Base-by-base conservation (phyloP, 2,797 vertebrate species). In the Aplochiton taeniatus region DNA sequence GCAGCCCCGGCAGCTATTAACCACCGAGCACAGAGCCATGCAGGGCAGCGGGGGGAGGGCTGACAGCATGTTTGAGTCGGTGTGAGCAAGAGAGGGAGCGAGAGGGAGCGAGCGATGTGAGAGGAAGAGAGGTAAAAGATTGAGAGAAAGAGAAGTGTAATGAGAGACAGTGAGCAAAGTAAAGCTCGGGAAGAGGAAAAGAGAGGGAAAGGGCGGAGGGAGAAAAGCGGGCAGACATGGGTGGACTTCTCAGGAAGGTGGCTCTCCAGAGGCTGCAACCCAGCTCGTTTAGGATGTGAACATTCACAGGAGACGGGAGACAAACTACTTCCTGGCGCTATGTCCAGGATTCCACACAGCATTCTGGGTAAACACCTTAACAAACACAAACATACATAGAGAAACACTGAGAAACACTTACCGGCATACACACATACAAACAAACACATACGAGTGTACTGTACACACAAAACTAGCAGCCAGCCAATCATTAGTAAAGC, bases 1-100 rank as follows among this genome's bases (percentile, higher is more conserved):
- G 61, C 63, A 61, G 65, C 63, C 63, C 63, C 44, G 20, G 13
- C 17, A 17, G 17, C 50, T 41, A 77, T 70, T 14, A 81, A 68
- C 66, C 61, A 61, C 65, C 65, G 41, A 58, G 67, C 31, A 31
- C 31, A 72, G 48, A 56, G 62, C 0, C n/a, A 77, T 59, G 52
- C 31, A 47, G 44, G 48, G 42, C 53, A 54, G 57, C 8, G 14
- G 54, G 8, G 14, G 13, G 31, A 42, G 56, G 6, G n/a, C 11
- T 51, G 43, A 56, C 44, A 51, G 61, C 45, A 57, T 46, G 41
- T 20, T n/a, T n/a, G 53, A 61, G 63, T 4, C 9, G 65, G 69
- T 68, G 69, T 46, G 63, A 70, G 14, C 51, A 54, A 58, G 19
- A 67, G 63, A 70, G 43, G 50, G 59, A 64, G 52, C 9, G 48